Evolutionary conservation across 2,888 invertebrate genomes (phyloP), one percentile per base, ranked within the genome.

Genomic region (Cremastinae sp.): DNA sequence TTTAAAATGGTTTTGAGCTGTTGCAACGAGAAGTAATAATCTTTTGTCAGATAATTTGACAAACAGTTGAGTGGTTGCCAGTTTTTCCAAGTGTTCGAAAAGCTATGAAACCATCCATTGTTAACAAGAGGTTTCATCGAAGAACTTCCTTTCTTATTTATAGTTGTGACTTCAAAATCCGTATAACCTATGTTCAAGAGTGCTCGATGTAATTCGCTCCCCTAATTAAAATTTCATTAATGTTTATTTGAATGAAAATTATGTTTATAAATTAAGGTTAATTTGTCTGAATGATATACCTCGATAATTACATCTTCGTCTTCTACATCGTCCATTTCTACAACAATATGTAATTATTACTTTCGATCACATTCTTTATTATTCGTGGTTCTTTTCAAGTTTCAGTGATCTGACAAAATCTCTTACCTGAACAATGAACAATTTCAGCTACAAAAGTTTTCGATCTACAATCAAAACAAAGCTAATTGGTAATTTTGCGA

Each of bases 291-390:
- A n/a, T n/a, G n/a, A 43, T 64, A 74, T 82, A 86, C 88, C 82
- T 88, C 83, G 61, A 88, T 81, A 10, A 88, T 72, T 16, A 88
- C 84, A 76, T n/a, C n/a, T n/a, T n/a, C n/a, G n/a, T n/a, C n/a
- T n/a, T n/a, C n/a, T n/a, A n/a, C n/a, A n/a, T n/a, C n/a, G n/a
- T n/a, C n/a, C n/a, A n/a, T n/a, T n/a, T n/a, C n/a, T n/a, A n/a
- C n/a, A n/a, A n/a, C n/a, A n/a, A n/a, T n/a, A n/a, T n/a, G n/a
- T n/a, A n/a, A n/a, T n/a, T n/a, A n/a, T n/a, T n/a, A n/a, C n/a
- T n/a, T n/a, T n/a, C n/a, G n/a, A n/a, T n/a, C n/a, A n/a, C n/a
- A n/a, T n/a, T n/a, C n/a, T n/a, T n/a, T n/a, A n/a, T n/a, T n/a
- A n/a, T n/a, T n/a, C n/a, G n/a, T n/a, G n/a, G n/a, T n/a, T n/a